phyloP scores from a whole-genome alignment of 2,113 vertebrate species.

The Chroicocephalus ridibundus region DNA sequence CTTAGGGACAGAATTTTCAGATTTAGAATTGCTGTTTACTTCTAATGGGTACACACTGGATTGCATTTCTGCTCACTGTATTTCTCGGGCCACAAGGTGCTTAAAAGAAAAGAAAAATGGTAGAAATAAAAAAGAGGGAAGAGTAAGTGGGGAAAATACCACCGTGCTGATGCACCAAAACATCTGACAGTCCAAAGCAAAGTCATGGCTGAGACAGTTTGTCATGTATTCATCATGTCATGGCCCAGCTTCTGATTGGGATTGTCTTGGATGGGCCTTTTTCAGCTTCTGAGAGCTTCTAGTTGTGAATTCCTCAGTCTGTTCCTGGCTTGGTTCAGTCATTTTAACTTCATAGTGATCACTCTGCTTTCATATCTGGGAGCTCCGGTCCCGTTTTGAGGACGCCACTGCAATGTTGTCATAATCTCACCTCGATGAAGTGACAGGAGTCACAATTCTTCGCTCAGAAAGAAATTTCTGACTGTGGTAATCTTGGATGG shows the following conservation, averaged over 20 bases:
- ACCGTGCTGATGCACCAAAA: not conserved
- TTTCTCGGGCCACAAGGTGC: not conserved
- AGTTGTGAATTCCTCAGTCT: not conserved
- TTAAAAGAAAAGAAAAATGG: not conserved
- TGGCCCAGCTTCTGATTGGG: not conserved
- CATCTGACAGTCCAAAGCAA: not conserved
- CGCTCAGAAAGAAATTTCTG: not conserved
- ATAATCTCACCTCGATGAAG: not conserved
- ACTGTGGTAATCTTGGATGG: not conserved
- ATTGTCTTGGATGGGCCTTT: not conserved
- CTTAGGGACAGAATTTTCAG: not conserved
- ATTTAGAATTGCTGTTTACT: not conserved
- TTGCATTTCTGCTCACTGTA: not conserved
- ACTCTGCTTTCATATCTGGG: not conserved
- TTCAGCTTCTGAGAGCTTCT: not conserved
- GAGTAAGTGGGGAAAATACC: not conserved
- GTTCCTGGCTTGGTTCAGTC: not conserved
- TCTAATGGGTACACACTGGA: not conserved
- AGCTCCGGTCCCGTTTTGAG: not conserved
- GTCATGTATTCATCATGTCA: rapidly evolving
- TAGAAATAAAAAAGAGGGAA: not conserved
- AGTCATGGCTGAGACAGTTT: not conserved
- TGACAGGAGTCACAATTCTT: not conserved
- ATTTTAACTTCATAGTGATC: not conserved
- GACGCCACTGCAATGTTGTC: not conserved